Percentiles rank a stretch among this genome's conserved stretches.
Evolutionary conservation across 2,888 invertebrate genomes (phyloP).

Genomic region (Drosophila rubida): DNA sequence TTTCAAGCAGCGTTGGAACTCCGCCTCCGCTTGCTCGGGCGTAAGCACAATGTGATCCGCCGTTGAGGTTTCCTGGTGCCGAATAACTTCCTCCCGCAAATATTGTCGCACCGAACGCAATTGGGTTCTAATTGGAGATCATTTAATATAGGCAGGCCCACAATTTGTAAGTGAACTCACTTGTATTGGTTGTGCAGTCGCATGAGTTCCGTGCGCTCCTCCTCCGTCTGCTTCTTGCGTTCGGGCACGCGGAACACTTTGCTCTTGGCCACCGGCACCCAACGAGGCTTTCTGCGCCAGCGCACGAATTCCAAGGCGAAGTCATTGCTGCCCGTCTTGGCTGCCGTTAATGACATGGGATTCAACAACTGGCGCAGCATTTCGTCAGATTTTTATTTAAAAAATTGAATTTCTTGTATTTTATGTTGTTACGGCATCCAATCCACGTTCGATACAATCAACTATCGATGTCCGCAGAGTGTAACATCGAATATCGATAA

Average conservation of each 20-base stretch:
- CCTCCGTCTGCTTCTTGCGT: conserved; percentile 86
- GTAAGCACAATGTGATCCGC: conserved; percentile 87
- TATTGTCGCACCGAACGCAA: conserved; percentile 87
- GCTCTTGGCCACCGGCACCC: conserved; percentile 92
- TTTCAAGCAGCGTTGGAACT: conserved; percentile 87
- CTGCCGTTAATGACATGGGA: conserved; percentile 59
- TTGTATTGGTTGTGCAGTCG: conserved; percentile 90
- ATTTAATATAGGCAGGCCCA: not conserved
- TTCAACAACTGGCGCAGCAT: conserved; percentile 78
- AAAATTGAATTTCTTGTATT: conserved; percentile 6
- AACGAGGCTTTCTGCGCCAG: conserved; percentile 90
- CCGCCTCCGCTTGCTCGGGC: conserved; percentile 87
- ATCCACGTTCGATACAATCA: conserved; percentile 23
- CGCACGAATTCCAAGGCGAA: conserved; percentile 85
- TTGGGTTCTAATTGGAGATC: conserved; percentile 79
- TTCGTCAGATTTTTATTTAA: conserved; percentile 25
- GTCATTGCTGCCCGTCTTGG: conserved; percentile 74
- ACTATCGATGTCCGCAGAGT: conserved; percentile 22
- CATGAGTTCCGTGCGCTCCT: conserved; percentile 88
- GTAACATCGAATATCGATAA: not conserved
- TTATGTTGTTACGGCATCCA: conserved; percentile 51
- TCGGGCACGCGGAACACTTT: conserved; percentile 90
- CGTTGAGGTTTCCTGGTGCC: conserved; percentile 85
- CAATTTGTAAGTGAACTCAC: conserved; percentile 44
- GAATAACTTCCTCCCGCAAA: conserved; percentile 86